Percentiles rank a stretch among this genome's conserved stretches.
phyloP scores from a whole-genome alignment of 2,113 vertebrate genomes.

The Prunella himalayana region DNA sequence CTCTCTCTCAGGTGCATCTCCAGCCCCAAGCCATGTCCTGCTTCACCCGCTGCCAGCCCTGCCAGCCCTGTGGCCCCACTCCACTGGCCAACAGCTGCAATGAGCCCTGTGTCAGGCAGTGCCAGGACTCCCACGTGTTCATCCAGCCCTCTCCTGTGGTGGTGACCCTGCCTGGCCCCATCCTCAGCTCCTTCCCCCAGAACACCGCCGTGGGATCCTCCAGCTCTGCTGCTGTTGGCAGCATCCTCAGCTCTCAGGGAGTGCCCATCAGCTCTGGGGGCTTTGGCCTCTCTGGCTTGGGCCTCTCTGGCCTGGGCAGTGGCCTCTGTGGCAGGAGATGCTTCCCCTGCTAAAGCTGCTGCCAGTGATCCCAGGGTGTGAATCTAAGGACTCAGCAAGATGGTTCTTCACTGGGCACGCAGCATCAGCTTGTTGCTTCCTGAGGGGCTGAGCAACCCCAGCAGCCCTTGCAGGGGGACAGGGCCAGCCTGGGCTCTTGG shows the following conservation, averaged over 20 bases:
- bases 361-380: neutral
- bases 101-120: neutral
- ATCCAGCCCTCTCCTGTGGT: neutral
- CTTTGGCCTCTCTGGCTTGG: neutral
- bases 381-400: fast-evolving
- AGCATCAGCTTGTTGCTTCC: fast-evolving
- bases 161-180: neutral
- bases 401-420: fast-evolving
- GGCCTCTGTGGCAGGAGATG: neutral
- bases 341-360: neutral
- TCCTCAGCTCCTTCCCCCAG: neutral
- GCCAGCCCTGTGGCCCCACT: neutral
- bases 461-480: neutral
- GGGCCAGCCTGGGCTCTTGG: neutral
- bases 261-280: neutral
- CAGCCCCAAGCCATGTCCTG: neutral
- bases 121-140: neutral
- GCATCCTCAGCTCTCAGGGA: neutral
- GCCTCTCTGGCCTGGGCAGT: too few species aligned
- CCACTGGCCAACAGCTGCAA: neutral
- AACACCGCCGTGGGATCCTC: neutral
- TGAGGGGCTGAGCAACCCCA: neutral
- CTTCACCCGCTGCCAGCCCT: neutral
- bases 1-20: fast-evolving
- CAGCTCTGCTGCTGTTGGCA: neutral